Evolutionary conservation across 2,888 invertebrate species (phyloP), one percentile per base, ranked within the genome.

Genomic region (Pherbina coryleti): DNA sequence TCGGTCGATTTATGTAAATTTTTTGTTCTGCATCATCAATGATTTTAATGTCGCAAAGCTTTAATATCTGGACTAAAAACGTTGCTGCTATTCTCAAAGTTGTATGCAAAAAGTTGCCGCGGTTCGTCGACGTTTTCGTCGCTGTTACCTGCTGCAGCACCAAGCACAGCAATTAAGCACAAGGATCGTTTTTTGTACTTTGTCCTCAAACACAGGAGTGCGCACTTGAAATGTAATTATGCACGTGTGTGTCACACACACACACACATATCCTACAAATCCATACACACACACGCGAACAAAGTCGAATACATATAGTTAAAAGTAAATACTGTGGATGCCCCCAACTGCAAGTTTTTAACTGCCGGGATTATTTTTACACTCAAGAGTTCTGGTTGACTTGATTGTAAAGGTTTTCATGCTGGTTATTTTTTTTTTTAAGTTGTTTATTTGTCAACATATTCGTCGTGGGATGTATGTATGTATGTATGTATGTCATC

Each of bases 91-190:
- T 44, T 11, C 7, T 44, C 44, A 44, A 44, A 44, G 44, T 44
- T 44, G 44, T 11, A 14, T 14, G 44, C 44, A 14, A 44, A 44
- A 44, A 44, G 44, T 14, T 44, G 14, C 11, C 44, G 44, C 14
- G 44, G 44, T 14, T 44, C 44, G 44, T 2, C 44, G 44, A 44
- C 44, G 44, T 44, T 44, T 44, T 44, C 44, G 44, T 44, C 14
- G 44, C 44, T 44, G 14, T 3, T 11, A 14, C 44, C 22, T 57
- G 57, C 8, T 57, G 57, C n/a, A 57, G 25, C 57, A 22, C 25
- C 28, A 14, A 28, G 60, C 60, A 60, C 60, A 60, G 60, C 60
- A 60, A 60, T 60, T 28, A 60, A 60, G 60, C 60, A 60, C 60
- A 28, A 25, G 28, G 28, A 60, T 28, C 60, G 25, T 60, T 60